Base-by-base conservation (phyloP, 2,797 vertebrate species). In the Lophotriccus pileatus region DNA sequence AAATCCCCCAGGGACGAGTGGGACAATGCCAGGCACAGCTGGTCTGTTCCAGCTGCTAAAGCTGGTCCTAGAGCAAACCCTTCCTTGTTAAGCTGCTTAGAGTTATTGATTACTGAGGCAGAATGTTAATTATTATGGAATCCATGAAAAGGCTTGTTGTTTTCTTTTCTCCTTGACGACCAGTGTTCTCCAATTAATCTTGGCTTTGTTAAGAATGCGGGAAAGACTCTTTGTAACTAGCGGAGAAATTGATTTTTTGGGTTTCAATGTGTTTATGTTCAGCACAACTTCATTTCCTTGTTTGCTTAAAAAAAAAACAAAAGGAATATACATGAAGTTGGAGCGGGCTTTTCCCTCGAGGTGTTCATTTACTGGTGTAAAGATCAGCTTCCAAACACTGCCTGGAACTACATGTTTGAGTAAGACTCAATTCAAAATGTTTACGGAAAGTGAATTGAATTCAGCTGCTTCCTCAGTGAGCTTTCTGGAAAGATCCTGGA, bases 141-240 rank as follows among this genome's bases (percentile, higher is more conserved):
- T 21, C 90, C 76, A 62, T 70, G 69, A 49, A 89, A 94, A 87
- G 28, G 44, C 53, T 92, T 39, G 55, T 68, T 53, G 82, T 44
- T 94, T 74, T 88, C 79, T 75, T 44, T 85, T 80, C 47, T 89
- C 69, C 62, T 64, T 87, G 79, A 74, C 0, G 0, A 94, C 27
- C 37, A 55, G 28, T 11, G 22, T 58, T 94, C 50, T 84, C 72
- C 94, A 87, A 55, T 95, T 96, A 91, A 96, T 96, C 85, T 75
- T 83, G 87, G 37, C 58, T 93, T 84, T 81, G 74, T 89, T 83
- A n/a, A n/a, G 74, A 87, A 84, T 70, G 84, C 7, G 0, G 66
- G 41, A 80, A 87, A 69, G 85, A 56, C 59, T 64, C 69, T 75
- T 58, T 0, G 0, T 19, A 78, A 46, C 39, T 34, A 62, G 32